Evolutionary conservation across 2,113 vertebrate genomes (phyloP), one percentile per base, ranked within the genome.

Genomic region (Meriones unguiculatus): DNA sequence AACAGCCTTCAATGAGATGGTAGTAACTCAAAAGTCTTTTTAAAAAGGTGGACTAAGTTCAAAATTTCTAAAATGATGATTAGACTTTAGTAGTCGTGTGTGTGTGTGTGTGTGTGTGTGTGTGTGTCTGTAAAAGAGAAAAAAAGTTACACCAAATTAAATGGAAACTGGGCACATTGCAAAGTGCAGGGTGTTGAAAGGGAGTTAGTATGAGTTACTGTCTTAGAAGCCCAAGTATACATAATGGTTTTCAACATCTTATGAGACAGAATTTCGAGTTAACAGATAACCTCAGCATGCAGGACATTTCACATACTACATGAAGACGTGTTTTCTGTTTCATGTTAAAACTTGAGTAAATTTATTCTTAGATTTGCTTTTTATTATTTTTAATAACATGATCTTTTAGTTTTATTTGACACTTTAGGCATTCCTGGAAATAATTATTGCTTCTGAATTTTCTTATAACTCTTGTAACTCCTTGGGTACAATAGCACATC

Each of bases 41-140:
- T n/a, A 0, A 93, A 7, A 80, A 87, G 62, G 2, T 62, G 13
- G 62, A 84, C 5, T 88, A 6, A 89, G 41, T 87, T 67, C 25
- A 96, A 92, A 30, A 72, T 2, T 90, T 90, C 46, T 65, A 11
- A 94, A 91, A 73, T 87, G 81, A 38, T 18, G 3, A 54, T 76
- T 89, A 64, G 75, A 67, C 54, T 64, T 89, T 46, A 91, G 25
- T 14, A 70, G 3, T 38, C 3, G 24, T 76, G 18, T 57, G 2
- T 78, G 2, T 64, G n/a, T 90, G 6, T 84, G 24, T 86, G 84
- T 86, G 38, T 32, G 8, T 64, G 24, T 77, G 18, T 70, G 6
- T 54, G 2, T 73, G 14, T 52, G 10, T 94, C 41, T 69, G 11
- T 38, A 81, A 4, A 57, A 5, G 50, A 75, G 20, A 91, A 18